Conservation (phyloP, 2,888 invertebrate species). For the Heliconius sara region DNA sequence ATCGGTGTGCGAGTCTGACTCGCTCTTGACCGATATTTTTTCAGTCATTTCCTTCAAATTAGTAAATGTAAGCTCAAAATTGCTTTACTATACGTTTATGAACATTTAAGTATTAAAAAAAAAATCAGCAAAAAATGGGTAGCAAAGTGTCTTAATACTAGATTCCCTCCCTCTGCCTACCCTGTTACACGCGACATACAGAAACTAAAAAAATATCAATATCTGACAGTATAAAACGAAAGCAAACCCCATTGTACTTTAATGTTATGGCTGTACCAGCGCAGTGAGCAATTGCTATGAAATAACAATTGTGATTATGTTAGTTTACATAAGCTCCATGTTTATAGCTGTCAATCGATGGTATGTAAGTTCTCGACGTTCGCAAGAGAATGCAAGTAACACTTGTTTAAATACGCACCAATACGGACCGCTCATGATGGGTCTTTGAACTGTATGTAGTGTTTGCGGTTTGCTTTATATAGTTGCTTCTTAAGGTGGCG, state of each 20-base stretch:
- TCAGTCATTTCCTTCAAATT: no score
- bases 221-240: slow-evolving; percentile 7
- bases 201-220: not conserved
- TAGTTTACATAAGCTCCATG: slow-evolving; percentile 45
- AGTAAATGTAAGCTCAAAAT: no score
- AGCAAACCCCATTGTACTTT: slow-evolving; percentile 27
- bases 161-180: no score
- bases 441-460: slow-evolving; percentile 76
- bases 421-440: slow-evolving; percentile 74
- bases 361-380: slow-evolving; percentile 60
- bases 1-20: no score
- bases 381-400: slow-evolving; percentile 64
- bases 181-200: no score
- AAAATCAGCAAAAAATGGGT: no score
- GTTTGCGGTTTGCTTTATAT: slow-evolving; percentile 81
- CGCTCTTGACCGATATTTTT: no score
- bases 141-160: no score
- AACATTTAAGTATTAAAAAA: no score
- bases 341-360: slow-evolving; percentile 49
- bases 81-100: no score
- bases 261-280: slow-evolving; percentile 24
- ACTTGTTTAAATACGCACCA: slow-evolving; percentile 74
- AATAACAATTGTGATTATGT: slow-evolving; percentile 44
- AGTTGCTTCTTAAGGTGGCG: slow-evolving; percentile 77
- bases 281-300: slow-evolving; percentile 13